Conservation (phyloP, 2,888 invertebrate species). For the Seladonia tumulorum region DNA sequence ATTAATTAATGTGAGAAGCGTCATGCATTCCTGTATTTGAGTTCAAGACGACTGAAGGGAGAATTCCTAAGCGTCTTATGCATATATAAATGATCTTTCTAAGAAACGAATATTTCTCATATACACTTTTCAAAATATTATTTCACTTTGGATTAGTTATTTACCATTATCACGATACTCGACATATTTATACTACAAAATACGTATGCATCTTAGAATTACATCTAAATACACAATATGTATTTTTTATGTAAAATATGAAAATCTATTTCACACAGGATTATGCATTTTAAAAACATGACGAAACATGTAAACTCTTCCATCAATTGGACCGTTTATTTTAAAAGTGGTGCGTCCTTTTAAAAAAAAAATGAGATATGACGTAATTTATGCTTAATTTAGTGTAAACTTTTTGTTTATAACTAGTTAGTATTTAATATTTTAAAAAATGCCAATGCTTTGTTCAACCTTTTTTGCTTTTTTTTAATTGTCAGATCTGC, state of each 20-base stretch:
- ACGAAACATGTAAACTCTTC: not conserved
- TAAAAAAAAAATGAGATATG: too few species aligned
- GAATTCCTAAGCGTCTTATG: slow-evolving; percentile 40
- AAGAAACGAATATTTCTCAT: not conserved
- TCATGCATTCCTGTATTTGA: slow-evolving; percentile 40
- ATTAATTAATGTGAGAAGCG: slow-evolving; percentile 77
- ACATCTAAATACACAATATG: not conserved
- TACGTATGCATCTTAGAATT: not conserved
- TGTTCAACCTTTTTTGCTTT: too few species aligned
- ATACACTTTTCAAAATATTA: not conserved
- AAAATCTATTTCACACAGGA: not conserved
- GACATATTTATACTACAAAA: not conserved
- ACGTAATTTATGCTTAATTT: too few species aligned
- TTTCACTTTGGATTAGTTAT: not conserved
- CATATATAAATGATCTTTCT: slow-evolving; percentile 12
- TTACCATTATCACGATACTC: not conserved
- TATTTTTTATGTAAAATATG: not conserved
- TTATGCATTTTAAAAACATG: not conserved
- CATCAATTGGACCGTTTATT: too few species aligned
- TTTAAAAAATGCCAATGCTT: too few species aligned
- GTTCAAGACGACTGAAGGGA: slow-evolving; percentile 35
- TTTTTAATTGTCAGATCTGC: too few species aligned
- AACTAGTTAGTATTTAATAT: too few species aligned
- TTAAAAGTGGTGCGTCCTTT: too few species aligned
- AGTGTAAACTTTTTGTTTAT: too few species aligned